Evolutionary conservation across 1,140 invertebrate genomes (phyloP), one percentile per base, ranked within the genome.

Genomic region (Parasteatoda tepidariorum): DNA sequence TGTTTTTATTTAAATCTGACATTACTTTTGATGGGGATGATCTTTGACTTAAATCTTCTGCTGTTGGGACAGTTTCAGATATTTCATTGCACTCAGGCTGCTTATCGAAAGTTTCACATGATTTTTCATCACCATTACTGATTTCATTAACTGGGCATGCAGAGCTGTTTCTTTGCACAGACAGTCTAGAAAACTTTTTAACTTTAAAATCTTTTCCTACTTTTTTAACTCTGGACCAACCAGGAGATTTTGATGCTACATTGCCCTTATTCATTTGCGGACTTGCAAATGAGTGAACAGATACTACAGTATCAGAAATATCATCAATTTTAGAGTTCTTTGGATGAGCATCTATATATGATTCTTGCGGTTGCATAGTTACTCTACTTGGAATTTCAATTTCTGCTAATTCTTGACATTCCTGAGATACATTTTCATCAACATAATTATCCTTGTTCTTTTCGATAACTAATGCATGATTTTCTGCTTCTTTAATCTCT

Each of bases 221-320:
- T 48, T 61, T 31, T 54, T 71, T 70, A 2, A 82, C 78, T 48
- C 66, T 64, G 5, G 78, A 82, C 78, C 78, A 82, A 38, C 78
- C 78, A 59, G 78, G 78, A 30, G 78, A 82, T 71, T 57, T 71
- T 22, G 3, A 22, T 24, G 22, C 28, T 2, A 48, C 5, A 15
- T 59, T 55, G 2, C 28, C 11, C 48, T 70, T 82, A 26, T 24
- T 38, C 4, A 64, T n/a, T 22, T 34, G 6, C 9, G 78, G 78
- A n/a, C 66, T 82, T 11, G 24, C 57, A 33, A 82, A 54, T 38
- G 54, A 67, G 11, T 82, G 34, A 0, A 82, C 78, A 38, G 78
- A 82, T 30, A 82, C 30, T n/a, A 67, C 78, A 24, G 78, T 82
- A 62, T 82, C 78, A 30, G 54, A 7, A 13, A 75, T 75, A 18